These are phyloP conservation scores for Taenioides sp. DNA, from an alignment of 2,797 vertebrate species.

Conservation along the genomic window DNA sequence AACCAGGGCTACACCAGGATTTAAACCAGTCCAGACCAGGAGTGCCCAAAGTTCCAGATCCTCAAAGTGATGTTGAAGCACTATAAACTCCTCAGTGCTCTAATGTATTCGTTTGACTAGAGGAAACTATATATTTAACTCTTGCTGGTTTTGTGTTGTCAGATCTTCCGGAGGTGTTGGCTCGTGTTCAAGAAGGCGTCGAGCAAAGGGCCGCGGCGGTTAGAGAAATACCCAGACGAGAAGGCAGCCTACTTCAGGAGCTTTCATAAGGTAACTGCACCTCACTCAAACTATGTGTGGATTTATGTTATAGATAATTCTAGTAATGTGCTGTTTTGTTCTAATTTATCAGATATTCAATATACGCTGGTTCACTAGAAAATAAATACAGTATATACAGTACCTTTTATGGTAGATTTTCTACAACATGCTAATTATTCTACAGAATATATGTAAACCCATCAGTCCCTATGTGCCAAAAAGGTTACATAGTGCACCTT, in stretches of 20 bases:
- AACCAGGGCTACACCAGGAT: background rate
- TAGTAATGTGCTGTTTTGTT: too few relatives aligned
- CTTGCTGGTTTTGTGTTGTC: conserved; percentile 54
- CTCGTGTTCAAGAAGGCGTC: conserved; percentile 99
- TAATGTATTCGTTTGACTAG: conserved; percentile 15
- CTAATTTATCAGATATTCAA: too few relatives aligned
- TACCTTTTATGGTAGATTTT: too few relatives aligned
- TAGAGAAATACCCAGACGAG: conserved; percentile 98
- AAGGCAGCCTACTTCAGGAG: conserved; percentile 98
- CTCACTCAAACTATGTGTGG: background rate
- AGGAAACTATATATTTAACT: conserved; percentile 25
- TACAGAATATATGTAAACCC: too few relatives aligned
- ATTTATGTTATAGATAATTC: background rate
- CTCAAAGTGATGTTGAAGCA: too few relatives aligned
- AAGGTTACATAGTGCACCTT: too few relatives aligned
- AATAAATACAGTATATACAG: too few relatives aligned
- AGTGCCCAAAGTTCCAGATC: background rate
- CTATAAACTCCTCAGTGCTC: background rate
- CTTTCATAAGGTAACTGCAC: conserved; percentile 90
- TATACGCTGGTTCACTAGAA: too few relatives aligned
- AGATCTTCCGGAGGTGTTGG: conserved; percentile 98
- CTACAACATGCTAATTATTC: too few relatives aligned
- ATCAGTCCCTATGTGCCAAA: too few relatives aligned
- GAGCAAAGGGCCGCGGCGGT: conserved; percentile 94
- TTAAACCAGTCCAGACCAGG: background rate